A percentile compares a stretch with the other conserved stretches of the same genome.
Evolutionary conservation across 2,113 vertebrate species (phyloP).

Genomic region (Sebastes fasciatus): DNA sequence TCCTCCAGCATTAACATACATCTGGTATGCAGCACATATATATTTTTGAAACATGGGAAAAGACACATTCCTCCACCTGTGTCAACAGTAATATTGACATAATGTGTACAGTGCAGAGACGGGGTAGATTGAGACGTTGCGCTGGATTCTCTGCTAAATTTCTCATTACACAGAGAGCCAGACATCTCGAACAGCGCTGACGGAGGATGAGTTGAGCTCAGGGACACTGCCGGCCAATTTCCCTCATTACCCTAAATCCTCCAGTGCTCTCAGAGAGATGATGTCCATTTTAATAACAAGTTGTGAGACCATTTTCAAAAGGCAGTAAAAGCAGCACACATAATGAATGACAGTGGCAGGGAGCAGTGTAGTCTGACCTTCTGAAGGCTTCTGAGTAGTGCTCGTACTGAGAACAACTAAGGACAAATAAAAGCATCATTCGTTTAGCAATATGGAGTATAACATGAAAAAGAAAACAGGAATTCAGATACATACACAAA

Average conservation of each 20-base stretch:
- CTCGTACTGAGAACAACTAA: neutral
- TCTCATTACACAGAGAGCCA: slow-evolving; percentile 53
- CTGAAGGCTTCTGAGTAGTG: slow-evolving; percentile 3
- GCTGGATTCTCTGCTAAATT: slow-evolving; percentile 27
- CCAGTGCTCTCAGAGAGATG: slow-evolving; percentile 46
- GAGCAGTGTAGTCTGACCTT: slow-evolving; percentile 19
- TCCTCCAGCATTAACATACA: neutral
- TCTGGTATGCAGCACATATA: neutral
- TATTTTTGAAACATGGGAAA: slow-evolving; percentile 8
- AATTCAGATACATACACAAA: neutral
- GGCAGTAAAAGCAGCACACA: slow-evolving; percentile 33
- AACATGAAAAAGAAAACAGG: neutral
- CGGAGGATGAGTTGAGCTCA: slow-evolving; percentile 55
- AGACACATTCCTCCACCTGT: neutral
- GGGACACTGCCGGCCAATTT: slow-evolving; percentile 60
- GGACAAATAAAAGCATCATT: slow-evolving; percentile 14
- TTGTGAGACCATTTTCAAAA: slow-evolving; percentile 50
- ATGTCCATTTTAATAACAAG: slow-evolving; percentile 62
- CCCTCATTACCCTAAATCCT: slow-evolving; percentile 65
- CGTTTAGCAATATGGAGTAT: neutral
- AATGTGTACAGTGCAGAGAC: slow-evolving; percentile 10
- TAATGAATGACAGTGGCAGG: slow-evolving; percentile 34
- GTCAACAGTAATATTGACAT: slow-evolving; percentile 31
- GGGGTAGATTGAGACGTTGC: slow-evolving; percentile 26
- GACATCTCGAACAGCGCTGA: slow-evolving; percentile 40